Evolutionary conservation across 1,140 invertebrate species (phyloP), one percentile per base, ranked within the genome.

Genomic region (honey bee (Apis mellifera)): DNA sequence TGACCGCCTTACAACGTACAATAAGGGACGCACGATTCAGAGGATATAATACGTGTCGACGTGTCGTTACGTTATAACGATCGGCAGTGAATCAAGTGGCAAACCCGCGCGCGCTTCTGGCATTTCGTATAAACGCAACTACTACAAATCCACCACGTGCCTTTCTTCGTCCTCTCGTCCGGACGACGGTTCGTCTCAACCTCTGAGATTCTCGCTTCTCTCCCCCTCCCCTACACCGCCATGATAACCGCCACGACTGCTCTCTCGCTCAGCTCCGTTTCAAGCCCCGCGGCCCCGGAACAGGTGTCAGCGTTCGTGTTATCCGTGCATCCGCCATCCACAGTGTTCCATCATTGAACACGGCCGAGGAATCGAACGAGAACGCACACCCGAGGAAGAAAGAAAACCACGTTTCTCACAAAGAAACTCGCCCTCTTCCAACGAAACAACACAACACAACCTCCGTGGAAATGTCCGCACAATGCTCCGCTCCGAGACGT

Each of bases 401-500:
- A 42, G 32, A 7, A n/a, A 42, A 42, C 32, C 59, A 59, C 76
- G 32, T 69, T 55, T 52, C 42, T 52, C 4, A 5, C 52, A 9
- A n/a, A n/a, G n/a, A n/a, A n/a, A 55, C 15, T 15, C 11, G 42
- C 11, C 21, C 12, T 23, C 42, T 21, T n/a, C n/a, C n/a, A n/a
- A n/a, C 13, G 23, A n/a, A n/a, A 23, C 55, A 21, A 73, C 59
- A 3, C 62, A 42, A 42, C 32, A 42, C 32, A n/a, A 42, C 32
- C 11, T 84, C 32, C 32, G 83, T 85, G 83, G 86, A 88, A 82
- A 88, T 88, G 87, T 88, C 80, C 77, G 87, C 85, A 76, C 72
- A 74, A 88, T 89, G 86, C 84, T 65, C 48, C 23, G 65, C 86
- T 32, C n/a, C 75, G 79, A 85, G 64, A 68, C 72, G 62, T 77